Conservation (phyloP, 1,140 invertebrate species). For the Pentalonia nigronervosa region DNA sequence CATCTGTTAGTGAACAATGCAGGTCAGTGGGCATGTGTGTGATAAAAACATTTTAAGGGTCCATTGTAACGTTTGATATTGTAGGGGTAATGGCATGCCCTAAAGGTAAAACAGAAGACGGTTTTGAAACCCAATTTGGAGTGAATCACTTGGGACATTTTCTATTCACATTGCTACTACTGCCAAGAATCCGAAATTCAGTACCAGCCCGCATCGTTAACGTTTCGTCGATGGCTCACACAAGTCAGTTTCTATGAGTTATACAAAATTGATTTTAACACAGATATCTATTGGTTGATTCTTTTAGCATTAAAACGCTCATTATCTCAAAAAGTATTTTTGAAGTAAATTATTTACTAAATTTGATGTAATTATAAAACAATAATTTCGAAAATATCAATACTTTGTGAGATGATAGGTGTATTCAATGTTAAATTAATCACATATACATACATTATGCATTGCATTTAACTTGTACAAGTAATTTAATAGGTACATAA, state of each 20-base stretch:
- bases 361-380: no score
- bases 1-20: conserved; percentile 86
- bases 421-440: neutral
- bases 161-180: conserved; percentile 79
- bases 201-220: conserved; percentile 74
- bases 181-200: conserved; percentile 71
- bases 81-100: conserved; percentile 75
- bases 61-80: neutral
- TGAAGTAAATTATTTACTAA: no score
- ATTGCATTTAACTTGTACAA: neutral
- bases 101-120: conserved; percentile 66
- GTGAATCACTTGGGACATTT: conserved; percentile 87
- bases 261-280: neutral
- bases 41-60: neutral
- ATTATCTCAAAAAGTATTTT: conserved; percentile 32
- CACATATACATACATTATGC: neutral
- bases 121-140: conserved; percentile 81
- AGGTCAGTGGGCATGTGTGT: conserved; percentile 63
- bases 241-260: conserved; percentile 63
- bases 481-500: neutral
- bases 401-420: neutral
- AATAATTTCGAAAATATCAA: neutral
- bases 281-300: neutral
- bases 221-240: conserved; percentile 73
- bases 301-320: neutral